phyloP scores from a whole-genome alignment of 2,113 vertebrate genomes.

The Ciconia maguari region DNA sequence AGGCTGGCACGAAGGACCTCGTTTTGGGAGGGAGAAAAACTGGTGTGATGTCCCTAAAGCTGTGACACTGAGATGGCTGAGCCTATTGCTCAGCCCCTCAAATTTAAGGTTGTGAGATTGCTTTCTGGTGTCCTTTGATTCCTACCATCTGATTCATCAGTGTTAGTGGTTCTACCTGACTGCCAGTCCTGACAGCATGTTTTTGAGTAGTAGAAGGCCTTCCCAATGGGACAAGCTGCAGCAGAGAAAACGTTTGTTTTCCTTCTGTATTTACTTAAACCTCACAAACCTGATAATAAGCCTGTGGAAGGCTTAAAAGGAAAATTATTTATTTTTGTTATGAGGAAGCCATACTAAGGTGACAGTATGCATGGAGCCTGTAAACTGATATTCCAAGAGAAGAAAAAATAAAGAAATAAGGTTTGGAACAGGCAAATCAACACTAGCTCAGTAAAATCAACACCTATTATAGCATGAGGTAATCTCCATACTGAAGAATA shows the following conservation, averaged over 20 bases:
- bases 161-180: background rate
- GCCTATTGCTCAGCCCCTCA: background rate
- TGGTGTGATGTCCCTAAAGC: background rate
- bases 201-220: background rate
- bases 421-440: background rate
- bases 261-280: background rate
- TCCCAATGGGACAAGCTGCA: background rate
- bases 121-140: background rate
- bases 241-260: background rate
- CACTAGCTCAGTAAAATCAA: background rate
- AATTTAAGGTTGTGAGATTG: background rate
- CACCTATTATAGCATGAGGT: background rate
- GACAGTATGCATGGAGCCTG: background rate
- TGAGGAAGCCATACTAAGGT: background rate
- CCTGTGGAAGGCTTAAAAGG: background rate
- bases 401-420: background rate
- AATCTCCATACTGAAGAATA: background rate
- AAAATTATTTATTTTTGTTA: background rate
- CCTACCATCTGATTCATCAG: background rate
- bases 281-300: background rate
- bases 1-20: background rate
- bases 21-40: accelerated
- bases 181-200: background rate
- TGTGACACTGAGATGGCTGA: background rate
- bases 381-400: background rate